Conservation (phyloP, 2,113 vertebrate genomes). For the Phalacrocorax carbo region DNA sequence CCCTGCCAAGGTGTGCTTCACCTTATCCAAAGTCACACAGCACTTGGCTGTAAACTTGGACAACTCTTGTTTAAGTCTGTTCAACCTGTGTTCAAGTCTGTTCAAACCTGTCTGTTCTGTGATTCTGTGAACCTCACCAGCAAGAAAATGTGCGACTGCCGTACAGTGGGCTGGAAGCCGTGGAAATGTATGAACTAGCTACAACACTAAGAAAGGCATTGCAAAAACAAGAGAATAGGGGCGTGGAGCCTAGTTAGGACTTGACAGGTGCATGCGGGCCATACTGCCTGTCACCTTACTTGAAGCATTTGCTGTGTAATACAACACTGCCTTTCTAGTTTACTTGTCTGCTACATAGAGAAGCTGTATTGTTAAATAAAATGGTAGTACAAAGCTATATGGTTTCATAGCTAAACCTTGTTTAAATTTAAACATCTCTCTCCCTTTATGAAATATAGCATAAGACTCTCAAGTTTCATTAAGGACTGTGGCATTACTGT, state of each 20-base stretch:
- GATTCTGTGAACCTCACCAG: not conserved
- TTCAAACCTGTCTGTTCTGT: not conserved
- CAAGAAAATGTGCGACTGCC: rapidly evolving
- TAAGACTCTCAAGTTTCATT: not conserved
- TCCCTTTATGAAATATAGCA: not conserved
- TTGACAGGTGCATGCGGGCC: not conserved
- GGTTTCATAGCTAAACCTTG: not conserved
- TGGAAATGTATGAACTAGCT: not conserved
- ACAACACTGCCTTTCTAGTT: not conserved
- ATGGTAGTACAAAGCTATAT: rapidly evolving
- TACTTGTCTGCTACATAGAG: not conserved
- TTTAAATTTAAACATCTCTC: not conserved
- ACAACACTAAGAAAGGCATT: too few species aligned
- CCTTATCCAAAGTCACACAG: not conserved
- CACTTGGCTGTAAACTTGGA: rapidly evolving
- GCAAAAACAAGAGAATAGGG: not conserved
- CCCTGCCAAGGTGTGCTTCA: not conserved
- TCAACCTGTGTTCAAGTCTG: not conserved
- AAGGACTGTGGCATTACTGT: too few species aligned
- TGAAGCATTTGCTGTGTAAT: not conserved
- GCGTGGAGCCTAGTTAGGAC: not conserved
- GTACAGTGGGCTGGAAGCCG: not conserved
- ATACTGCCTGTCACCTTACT: rapidly evolving
- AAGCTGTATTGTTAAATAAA: not conserved
- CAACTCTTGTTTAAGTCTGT: not conserved